Evolutionary conservation across 2,113 vertebrate species (phyloP).

Genomic region (Muntiacus muntjak): DNA sequence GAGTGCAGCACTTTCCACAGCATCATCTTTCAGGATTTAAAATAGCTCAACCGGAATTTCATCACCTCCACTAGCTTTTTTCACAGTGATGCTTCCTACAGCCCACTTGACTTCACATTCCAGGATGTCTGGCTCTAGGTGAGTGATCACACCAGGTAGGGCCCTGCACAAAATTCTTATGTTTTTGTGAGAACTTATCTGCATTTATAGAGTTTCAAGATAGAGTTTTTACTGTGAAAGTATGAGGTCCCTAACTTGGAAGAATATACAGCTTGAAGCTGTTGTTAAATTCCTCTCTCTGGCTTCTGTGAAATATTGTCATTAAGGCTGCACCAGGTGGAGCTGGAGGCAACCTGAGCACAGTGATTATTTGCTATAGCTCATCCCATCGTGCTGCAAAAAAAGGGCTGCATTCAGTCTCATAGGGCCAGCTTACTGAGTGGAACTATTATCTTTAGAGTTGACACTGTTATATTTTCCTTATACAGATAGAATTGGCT

Average conservation of each 20-base stretch:
- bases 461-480: not conserved
- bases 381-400: not conserved
- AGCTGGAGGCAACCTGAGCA: not conserved
- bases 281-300: not conserved
- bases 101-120: not conserved
- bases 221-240: not conserved
- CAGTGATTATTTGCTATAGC: fast-evolving
- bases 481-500: not conserved
- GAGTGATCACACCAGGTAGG: not conserved
- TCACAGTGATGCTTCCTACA: not conserved
- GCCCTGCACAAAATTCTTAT: not conserved
- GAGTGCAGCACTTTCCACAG: not conserved
- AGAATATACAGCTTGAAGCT: not conserved
- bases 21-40: not conserved
- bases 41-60: not conserved
- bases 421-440: not conserved
- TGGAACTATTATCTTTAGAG: not conserved
- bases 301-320: not conserved
- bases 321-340: not conserved
- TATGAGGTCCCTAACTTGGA: not conserved
- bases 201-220: not conserved
- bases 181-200: not conserved
- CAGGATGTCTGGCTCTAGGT: not conserved
- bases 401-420: not conserved
- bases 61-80: not conserved